Evolutionary conservation across 2,797 vertebrate genomes (phyloP).

Genomic region (Melanotaenia pygmaea): DNA sequence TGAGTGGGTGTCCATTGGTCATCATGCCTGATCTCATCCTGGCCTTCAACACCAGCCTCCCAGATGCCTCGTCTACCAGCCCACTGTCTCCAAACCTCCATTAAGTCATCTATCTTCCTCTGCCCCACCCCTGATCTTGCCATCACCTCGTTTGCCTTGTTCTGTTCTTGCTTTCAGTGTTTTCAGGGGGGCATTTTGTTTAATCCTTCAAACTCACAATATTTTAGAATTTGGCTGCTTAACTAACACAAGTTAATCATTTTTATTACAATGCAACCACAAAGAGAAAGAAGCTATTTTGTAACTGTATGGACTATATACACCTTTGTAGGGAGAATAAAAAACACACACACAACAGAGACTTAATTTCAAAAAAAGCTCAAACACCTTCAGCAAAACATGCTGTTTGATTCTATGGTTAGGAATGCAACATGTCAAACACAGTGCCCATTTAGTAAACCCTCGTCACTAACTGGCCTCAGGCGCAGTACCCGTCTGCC

Average conservation of each 20-base stretch:
- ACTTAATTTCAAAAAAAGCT: slow-evolving; percentile 54
- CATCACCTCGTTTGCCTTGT: slow-evolving; percentile 76
- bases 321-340: slow-evolving; percentile 3
- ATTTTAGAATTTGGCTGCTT: slow-evolving; percentile 32
- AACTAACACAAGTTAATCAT: slow-evolving; percentile 48
- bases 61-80: slow-evolving; percentile 79
- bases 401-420: slow-evolving; percentile 48
- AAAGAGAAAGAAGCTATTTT: slow-evolving; percentile 31
- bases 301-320: neutral
- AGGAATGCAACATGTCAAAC: slow-evolving; percentile 61
- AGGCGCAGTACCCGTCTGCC: slow-evolving; percentile 55
- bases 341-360: slow-evolving; percentile 9
- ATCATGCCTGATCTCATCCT: slow-evolving; percentile 73
- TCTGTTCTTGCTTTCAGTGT: slow-evolving; percentile 49
- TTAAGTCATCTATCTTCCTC: slow-evolving; percentile 85
- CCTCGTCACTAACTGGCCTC: slow-evolving; percentile 60
- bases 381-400: slow-evolving; percentile 61
- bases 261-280: slow-evolving; percentile 20
- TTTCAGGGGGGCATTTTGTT: slow-evolving; percentile 38
- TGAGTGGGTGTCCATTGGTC: slow-evolving; percentile 77
- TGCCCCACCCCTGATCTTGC: slow-evolving; percentile 74
- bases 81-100: slow-evolving; percentile 81
- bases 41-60: slow-evolving; percentile 77
- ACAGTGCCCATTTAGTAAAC: slow-evolving; percentile 57
- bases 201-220: slow-evolving; percentile 45